Conservation (phyloP, 2,888 invertebrate species). For the Cheilosia variabilis region DNA sequence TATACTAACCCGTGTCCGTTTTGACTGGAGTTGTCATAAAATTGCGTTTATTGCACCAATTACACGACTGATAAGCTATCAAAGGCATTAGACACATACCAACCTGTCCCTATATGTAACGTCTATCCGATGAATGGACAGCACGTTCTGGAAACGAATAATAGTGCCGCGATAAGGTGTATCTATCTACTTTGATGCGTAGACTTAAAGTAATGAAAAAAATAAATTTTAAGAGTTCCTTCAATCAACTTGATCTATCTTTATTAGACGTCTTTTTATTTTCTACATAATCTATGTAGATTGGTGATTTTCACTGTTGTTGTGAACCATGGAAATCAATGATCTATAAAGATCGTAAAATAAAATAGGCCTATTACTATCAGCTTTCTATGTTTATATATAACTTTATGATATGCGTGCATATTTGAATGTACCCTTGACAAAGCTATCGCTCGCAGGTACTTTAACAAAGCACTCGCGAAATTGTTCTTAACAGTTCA, state of each 20-base stretch:
- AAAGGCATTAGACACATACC: no score
- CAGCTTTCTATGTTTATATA: neutral
- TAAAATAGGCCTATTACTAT: no score
- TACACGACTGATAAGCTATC: slow-evolving; percentile 11
- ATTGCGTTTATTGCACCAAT: slow-evolving; percentile 1
- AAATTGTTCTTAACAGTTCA: neutral
- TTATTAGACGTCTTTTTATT: no score
- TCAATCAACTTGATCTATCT: no score
- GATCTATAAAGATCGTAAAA: no score
- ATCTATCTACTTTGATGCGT: no score
- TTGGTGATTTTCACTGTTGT: no score
- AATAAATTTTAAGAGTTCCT: no score
- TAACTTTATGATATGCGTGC: neutral
- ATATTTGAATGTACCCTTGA: neutral
- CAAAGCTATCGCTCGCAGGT: neutral
- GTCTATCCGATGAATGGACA: neutral
- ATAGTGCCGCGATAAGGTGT: neutral
- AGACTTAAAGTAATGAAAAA: no score
- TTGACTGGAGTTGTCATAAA: slow-evolving; percentile 3
- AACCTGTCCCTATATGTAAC: neutral
- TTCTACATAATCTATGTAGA: no score
- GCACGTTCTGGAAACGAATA: neutral
- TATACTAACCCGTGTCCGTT: neutral
- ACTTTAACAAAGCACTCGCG: no score
- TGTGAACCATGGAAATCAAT: no score